Percentiles rank a stretch among this genome's conserved stretches.
Conservation (phyloP, 2,797 vertebrate species). For the Esox masquinongy region DNA sequence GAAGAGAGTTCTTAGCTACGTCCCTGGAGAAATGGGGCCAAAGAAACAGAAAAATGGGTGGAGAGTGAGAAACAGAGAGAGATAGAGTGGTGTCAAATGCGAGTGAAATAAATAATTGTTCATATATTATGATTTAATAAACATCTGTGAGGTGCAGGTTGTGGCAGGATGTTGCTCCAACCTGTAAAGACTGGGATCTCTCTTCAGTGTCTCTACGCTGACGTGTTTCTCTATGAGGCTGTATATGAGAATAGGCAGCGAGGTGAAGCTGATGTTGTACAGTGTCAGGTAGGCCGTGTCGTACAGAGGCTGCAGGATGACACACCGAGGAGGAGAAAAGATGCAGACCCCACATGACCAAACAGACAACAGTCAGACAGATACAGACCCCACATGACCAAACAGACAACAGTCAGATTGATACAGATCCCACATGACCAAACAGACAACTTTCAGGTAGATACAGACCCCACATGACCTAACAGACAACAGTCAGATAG, state of each 20-base stretch:
- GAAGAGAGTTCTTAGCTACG: slow-evolving; percentile 92
- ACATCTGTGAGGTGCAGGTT: not conserved
- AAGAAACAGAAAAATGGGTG: not conserved
- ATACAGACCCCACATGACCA: not conserved
- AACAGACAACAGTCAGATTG: not conserved
- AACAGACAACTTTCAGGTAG: not conserved
- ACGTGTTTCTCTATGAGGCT: slow-evolving; percentile 95
- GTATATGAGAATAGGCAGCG: slow-evolving; percentile 95
- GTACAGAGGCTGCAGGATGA: slow-evolving; percentile 86
- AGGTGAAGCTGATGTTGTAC: slow-evolving; percentile 99
- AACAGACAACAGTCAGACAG: too few relatives aligned
- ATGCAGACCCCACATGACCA: too few relatives aligned
- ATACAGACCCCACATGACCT: not conserved
- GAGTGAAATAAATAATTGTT: not conserved
- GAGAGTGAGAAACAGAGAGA: not conserved
- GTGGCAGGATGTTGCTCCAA: slow-evolving; percentile 51
- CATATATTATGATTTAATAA: too few relatives aligned
- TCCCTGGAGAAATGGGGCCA: slow-evolving; percentile 76
- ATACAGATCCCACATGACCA: not conserved
- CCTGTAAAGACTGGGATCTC: slow-evolving; percentile 92
- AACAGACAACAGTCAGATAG: not conserved
- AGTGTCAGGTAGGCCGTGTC: slow-evolving; percentile 96
- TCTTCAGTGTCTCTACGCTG: slow-evolving; percentile 86
- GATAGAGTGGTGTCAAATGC: not conserved
- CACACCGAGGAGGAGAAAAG: slow-evolving; percentile 13